Evolutionary conservation across 2,113 vertebrate species (phyloP), one percentile per base, ranked within the genome.

Genomic region (Channa argus): DNA sequence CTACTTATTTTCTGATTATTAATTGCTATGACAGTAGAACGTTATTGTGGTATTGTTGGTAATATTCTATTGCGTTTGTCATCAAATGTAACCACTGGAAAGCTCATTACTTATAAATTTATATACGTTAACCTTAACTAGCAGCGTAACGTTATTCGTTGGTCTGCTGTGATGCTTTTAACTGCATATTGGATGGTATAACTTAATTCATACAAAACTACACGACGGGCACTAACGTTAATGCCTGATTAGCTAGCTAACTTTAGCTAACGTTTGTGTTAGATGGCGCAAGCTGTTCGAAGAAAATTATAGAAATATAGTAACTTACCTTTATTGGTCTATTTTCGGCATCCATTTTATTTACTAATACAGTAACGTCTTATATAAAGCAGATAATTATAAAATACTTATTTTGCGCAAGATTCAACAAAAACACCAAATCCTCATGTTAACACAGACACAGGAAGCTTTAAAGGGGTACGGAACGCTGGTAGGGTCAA

Each of bases 261-360:
- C 10, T 1, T 52, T 15, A 51, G 66, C 63, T 33, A 63, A 4
- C 39, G 10, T 14, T 24, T 24, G 24, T 24, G 24, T 24, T 24
- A 24, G 24, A 24, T 24, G 24, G 24, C 24, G 24, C 24, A 24
- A 24, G 24, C 24, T 24, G 24, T 24, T 24, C 24, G 24, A 24
- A 24, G 24, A 24, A 24, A 24, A 24, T 24, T 1, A 24, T 24
- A 24, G 24, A 24, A 24, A 24, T 24, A 24, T 24, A 24, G 33
- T 8, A 60, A 54, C 88, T 81, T 72, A 94, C 94, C 89, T 93
- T 95, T 80, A 66, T 89, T 2, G 37, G 3, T 58, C 63, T 82
- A 64, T 61, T 88, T 67, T 94, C 93, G 4, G 64, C 44, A 36
- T 95, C 94, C 94, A 95, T 95, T 54, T 60, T 88, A 24, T 13